These are phyloP conservation scores for Gallinago stenura DNA, from an alignment of 2,797 vertebrate genomes.

Conservation along the genomic window DNA sequence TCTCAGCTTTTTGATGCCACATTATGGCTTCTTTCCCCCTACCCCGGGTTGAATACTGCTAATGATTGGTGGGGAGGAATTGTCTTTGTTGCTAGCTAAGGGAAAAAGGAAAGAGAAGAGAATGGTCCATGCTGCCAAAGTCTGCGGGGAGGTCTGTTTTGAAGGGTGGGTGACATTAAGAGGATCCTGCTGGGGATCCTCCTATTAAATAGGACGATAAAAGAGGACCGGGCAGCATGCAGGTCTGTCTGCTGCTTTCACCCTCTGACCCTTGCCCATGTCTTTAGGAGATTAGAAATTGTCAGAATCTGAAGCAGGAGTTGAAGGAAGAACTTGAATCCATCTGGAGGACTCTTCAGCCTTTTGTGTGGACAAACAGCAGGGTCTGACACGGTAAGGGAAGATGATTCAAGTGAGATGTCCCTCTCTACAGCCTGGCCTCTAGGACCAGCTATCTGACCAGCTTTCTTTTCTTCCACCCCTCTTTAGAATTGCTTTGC, in stretches of 20 bases:
- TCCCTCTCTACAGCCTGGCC: neutral
- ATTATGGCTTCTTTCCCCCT: neutral
- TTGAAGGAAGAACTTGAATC: neutral
- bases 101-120: neutral
- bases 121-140: neutral
- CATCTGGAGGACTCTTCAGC: neutral
- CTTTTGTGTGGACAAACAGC: neutral
- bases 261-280: neutral
- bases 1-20: neutral
- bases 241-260: neutral
- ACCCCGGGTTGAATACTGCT: neutral
- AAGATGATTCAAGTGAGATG: accelerated
- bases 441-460: neutral
- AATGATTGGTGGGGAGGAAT: neutral
- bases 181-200: neutral
- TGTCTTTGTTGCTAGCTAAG: neutral
- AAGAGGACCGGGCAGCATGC: neutral
- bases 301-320: neutral
- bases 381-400: neutral
- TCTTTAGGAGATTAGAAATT: neutral
- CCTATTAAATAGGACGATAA: neutral
- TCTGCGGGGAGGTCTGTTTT: neutral
- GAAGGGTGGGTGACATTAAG: neutral
- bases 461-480: neutral
- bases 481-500: neutral